Percentiles rank a stretch among this genome's conserved stretches.
Evolutionary conservation across 2,888 invertebrate genomes (phyloP).

Genomic region (Andrena bicolor): DNA sequence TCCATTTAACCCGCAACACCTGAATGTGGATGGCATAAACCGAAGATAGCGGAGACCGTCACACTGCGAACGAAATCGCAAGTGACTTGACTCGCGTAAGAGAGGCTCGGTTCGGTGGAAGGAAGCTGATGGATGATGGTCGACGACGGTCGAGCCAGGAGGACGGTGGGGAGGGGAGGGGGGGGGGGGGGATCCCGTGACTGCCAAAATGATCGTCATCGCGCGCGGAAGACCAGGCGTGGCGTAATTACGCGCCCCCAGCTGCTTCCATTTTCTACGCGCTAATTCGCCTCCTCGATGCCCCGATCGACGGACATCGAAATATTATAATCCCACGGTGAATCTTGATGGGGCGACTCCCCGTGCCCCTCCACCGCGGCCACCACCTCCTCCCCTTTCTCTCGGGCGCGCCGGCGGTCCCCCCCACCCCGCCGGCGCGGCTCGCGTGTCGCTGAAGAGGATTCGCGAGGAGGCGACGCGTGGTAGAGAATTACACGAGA

Average conservation of each 20-base stretch:
- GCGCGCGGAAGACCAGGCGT: constrained; percentile 50
- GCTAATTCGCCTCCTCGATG: constrained; percentile 66
- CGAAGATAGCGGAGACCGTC: not conserved
- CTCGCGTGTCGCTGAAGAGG: constrained; percentile 42
- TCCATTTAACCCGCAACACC: too few species aligned
- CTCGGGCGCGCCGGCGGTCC: not conserved
- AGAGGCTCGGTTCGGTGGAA: not conserved
- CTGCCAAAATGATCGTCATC: constrained; percentile 18
- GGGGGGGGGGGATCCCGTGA: constrained; percentile 23
- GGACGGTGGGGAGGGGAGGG: too few species aligned
- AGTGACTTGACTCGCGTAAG: not conserved
- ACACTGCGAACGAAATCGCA: not conserved
- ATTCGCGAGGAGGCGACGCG: constrained; percentile 59
- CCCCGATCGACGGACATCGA: constrained; percentile 70
- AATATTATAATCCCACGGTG: constrained; percentile 71
- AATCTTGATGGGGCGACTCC: constrained; percentile 66
- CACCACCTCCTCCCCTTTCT: constrained; percentile 10
- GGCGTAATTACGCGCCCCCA: constrained; percentile 62
- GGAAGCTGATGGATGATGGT: not conserved
- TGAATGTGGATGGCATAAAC: too few species aligned
- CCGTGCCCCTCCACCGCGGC: constrained; percentile 63
- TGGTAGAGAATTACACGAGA: constrained; percentile 52
- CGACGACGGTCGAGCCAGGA: not conserved
- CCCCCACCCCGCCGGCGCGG: not conserved
- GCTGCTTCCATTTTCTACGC: constrained; percentile 72